Conservation (phyloP, 2,888 invertebrate species). For the Acronicta leporina region DNA sequence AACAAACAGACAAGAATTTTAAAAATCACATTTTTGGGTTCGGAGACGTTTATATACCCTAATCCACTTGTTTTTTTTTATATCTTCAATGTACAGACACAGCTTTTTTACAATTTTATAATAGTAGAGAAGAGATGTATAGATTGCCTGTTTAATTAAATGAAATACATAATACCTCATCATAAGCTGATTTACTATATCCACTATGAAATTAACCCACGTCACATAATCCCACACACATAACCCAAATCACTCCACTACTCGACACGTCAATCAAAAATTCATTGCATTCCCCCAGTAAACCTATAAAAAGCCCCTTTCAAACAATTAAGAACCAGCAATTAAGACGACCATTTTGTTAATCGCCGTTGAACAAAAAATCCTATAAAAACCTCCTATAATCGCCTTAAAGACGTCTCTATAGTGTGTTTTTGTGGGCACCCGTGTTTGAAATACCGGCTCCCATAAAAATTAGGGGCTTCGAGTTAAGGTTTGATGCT, state of each 20-base stretch:
- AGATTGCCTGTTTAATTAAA: not conserved
- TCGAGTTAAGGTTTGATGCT: conserved; percentile 5
- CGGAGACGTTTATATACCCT: too few species aligned
- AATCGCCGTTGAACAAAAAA: conserved; percentile 72
- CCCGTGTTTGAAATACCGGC: conserved; percentile 53
- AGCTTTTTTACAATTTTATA: too few species aligned
- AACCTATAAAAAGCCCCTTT: conserved; percentile 63
- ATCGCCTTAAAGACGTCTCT: conserved; percentile 51
- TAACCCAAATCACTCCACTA: conserved; percentile 16
- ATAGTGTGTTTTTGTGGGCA: conserved; percentile 60
- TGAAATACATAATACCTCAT: not conserved
- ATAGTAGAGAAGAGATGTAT: too few species aligned
- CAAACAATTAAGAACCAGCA: conserved; percentile 74
- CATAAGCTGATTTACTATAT: not conserved
- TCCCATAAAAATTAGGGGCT: conserved; percentile 50
- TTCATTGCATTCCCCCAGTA: conserved; percentile 46
- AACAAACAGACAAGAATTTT: too few species aligned
- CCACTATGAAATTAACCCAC: too few species aligned
- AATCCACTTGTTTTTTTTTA: too few species aligned
- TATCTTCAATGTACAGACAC: too few species aligned
- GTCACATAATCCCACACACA: not conserved
- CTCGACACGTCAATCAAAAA: conserved; percentile 49
- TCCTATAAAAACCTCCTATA: conserved; percentile 45
- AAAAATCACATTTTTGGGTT: too few species aligned
- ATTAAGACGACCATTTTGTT: conserved; percentile 77